Conservation (phyloP, 2,888 invertebrate species). For the Sialis lutaria region DNA sequence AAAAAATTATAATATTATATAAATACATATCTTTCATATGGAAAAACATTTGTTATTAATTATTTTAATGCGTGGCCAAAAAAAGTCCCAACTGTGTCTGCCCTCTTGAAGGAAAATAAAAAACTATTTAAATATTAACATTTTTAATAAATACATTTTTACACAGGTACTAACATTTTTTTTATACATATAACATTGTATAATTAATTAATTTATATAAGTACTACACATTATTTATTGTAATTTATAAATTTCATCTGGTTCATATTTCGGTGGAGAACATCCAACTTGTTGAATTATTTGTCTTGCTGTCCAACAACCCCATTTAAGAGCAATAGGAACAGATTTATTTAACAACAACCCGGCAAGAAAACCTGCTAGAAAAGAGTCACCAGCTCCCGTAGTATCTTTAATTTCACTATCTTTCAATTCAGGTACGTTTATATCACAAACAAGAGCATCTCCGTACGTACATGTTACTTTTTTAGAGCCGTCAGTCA, state of each 20-base stretch:
- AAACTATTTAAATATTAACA: too few species aligned
- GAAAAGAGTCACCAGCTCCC: conserved; percentile 42
- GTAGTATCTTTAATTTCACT: conserved; percentile 33
- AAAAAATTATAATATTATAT: too few species aligned
- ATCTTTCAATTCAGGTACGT: conserved; percentile 23
- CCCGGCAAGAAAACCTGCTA: conserved; percentile 36
- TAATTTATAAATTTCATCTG: background rate
- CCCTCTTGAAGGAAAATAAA: too few species aligned
- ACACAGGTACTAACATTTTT: too few species aligned
- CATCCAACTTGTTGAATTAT: conserved; percentile 32
- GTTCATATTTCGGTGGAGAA: conserved; percentile 20
- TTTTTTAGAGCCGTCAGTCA: conserved; percentile 42
- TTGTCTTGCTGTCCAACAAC: conserved; percentile 25
- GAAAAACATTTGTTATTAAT: too few species aligned
- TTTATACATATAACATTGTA: too few species aligned
- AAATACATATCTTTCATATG: too few species aligned
- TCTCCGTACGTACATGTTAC: conserved; percentile 26
- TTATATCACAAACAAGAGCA: conserved; percentile 12
- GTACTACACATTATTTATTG: background rate
- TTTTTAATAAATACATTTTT: too few species aligned
- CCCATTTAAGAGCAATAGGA: conserved; percentile 26
- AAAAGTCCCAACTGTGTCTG: too few species aligned
- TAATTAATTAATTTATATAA: too few species aligned
- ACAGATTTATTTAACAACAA: conserved; percentile 20
- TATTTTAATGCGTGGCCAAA: too few species aligned